Evolutionary conservation across 1,140 invertebrate species (phyloP), one percentile per base, ranked within the genome.

Genomic region (Sinonovacula constricta): DNA sequence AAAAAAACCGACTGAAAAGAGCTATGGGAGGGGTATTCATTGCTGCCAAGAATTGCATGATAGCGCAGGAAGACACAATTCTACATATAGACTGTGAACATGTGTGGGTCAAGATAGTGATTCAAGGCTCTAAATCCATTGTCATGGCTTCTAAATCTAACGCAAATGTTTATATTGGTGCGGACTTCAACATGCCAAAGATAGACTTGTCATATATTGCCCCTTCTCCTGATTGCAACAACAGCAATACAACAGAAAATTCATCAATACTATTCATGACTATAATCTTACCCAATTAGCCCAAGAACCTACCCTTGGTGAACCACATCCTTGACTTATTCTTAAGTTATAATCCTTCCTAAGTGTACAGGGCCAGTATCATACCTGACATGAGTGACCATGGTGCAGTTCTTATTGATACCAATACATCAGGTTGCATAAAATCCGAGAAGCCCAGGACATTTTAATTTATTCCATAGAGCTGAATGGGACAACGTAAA

Each of bases 161-260:
- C 4, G 49, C 53, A 33, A 69, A 18, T 24, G 53, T 57, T 1
- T 69, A 54, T 51, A 54, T 69, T 10, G 67, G 51, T 24, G 67
- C 51, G 28, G 67, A 57, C 31, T 57, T 69, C 12, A 69, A 69
- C 51, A 54, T 69, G 30, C 67, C 67, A 69, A 56, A 69, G 26
- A 2, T 56, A 15, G 53, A 69, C 15, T 68, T 39, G 65, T 51
- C 39, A 49, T 53, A 49, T 30, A 51, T 68, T 49, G 22, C 39
- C 33, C 65, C 65, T 28, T 30, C 65, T 15, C 39, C 39, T 28
- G 65, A 68, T 51, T 53, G 65, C 45, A 68, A 66, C 7, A 45
- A 45, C 31, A n/a, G 15, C 26, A 34, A 10, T 39, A 66, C 63
- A 45, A 66, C 36, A 15, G 63, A 2, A 28, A 66, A 7, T 45